phyloP scores from a whole-genome alignment of 2,797 vertebrate species.

The Borostomias antarcticus region DNA sequence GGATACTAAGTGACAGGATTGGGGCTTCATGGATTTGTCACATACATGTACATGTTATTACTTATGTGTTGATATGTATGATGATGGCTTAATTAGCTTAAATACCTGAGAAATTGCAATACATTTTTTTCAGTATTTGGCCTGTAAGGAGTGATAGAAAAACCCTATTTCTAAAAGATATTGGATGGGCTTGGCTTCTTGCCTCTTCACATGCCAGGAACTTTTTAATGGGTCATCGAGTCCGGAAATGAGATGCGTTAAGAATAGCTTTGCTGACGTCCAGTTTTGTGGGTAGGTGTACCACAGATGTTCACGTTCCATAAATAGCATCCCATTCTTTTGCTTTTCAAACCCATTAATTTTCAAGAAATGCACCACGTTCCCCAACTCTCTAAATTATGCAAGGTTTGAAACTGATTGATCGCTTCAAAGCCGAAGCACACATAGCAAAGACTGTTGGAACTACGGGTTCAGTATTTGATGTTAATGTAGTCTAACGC shows the following conservation, averaged over 20 bases:
- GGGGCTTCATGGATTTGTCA: not conserved
- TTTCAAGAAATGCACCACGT: not conserved
- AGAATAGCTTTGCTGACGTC: too few species aligned
- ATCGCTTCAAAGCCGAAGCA: not conserved
- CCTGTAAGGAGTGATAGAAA: not conserved
- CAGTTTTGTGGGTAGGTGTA: too few species aligned
- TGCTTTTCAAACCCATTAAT: not conserved
- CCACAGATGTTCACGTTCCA: constrained; percentile 16
- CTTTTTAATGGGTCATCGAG: too few species aligned
- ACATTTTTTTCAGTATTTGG: not conserved
- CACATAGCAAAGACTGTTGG: not conserved
- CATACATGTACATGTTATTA: constrained; percentile 29
- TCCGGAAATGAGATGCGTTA: too few species aligned
- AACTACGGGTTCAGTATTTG: not conserved
- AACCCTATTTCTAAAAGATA: too few species aligned
- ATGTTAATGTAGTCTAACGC: not conserved
- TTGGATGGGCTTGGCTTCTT: too few species aligned
- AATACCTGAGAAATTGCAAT: not conserved
- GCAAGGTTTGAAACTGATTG: not conserved
- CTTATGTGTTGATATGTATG: constrained; percentile 19
- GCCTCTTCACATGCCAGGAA: too few species aligned
- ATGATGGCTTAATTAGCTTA: not conserved
- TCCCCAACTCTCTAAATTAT: not conserved
- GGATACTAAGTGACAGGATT: constrained; percentile 1
- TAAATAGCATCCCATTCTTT: constrained; percentile 7